Base-by-base conservation (phyloP, 1,140 invertebrate species). In the Neodiprion pinetum region DNA sequence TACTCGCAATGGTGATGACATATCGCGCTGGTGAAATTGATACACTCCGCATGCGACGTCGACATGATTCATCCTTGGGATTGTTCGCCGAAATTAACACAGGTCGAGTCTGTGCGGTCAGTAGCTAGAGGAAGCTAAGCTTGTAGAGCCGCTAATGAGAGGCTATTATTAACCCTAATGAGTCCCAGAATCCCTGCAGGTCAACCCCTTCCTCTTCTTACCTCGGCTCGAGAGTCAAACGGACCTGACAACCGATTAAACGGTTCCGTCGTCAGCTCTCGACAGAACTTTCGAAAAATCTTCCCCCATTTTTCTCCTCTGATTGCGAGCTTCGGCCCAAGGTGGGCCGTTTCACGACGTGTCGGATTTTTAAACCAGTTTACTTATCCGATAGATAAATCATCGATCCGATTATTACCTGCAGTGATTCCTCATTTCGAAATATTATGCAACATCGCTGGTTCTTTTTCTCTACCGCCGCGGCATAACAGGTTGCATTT, bases 151-250 rank as follows among this genome's bases (percentile, higher is more conserved):
- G 9, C 53, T 61, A 61, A 61, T 61, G 53, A 61, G 53, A 17
- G 53, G 53, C 53, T 61, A 61, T 61, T 61, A 61, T 14, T 61
- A 7, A 61, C 53, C 53, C 53, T 61, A 61, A 61, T 61, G 53
- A 61, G 53, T 61, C 53, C n/a, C 53, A 61, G 53, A 61, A 9
- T 61, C 53, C 53, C 28, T 61, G 28, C n/a, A 17, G 53, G 53
- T 61, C n/a, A 61, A 61, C 53, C 53, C 53, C 11, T 61, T 61
- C n/a, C 53, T 61, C 11, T 14, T 17, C 4, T 61, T 61, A 14
- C 53, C 8, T 61, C 53, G 53, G 53, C 53, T 61, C n/a, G 53
- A 5, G 5, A 61, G 11, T 17, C 3, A 61, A 61, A 61, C 53
- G 53, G 53, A 8, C 53, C 53, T 61, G 53, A 61, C 53, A 9